Evolutionary conservation across 2,888 invertebrate genomes (phyloP).

Genomic region (Diabrotica balteata): DNA sequence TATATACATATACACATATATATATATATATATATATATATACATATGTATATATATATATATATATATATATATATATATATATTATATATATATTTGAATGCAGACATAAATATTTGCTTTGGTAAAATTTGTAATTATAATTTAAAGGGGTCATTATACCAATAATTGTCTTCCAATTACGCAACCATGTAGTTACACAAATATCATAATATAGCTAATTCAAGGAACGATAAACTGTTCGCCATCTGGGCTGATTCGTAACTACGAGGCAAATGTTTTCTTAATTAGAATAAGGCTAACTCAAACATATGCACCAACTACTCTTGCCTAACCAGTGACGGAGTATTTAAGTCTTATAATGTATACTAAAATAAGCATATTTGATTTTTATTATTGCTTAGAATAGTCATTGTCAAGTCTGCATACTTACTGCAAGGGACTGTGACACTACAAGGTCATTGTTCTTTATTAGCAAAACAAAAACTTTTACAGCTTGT

Average conservation of each 20-base stretch:
- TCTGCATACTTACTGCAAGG: no score
- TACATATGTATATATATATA: no score
- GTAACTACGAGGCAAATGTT: slow-evolving; percentile 6
- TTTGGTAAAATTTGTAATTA: slow-evolving; percentile 1
- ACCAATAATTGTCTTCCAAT: slow-evolving; percentile 14
- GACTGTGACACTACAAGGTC: no score
- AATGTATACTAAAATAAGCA: no score
- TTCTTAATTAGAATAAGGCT: slow-evolving; percentile 12
- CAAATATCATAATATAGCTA: slow-evolving; percentile 14
- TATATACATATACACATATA: no score
- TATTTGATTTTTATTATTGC: no score
- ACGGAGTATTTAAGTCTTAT: background rate
- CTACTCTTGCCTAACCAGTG: background rate
- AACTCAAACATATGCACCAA: background rate
- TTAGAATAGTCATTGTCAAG: no score
- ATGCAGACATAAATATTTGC: background rate
- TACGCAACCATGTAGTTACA: slow-evolving; percentile 10
- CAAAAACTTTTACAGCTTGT: no score
- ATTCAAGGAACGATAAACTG: slow-evolving; percentile 13
- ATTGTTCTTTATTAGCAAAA: no score
- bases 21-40: no score
- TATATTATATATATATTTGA: no score
- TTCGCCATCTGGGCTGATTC: slow-evolving; percentile 14
- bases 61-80: no score
- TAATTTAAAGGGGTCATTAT: slow-evolving; percentile 13